These are phyloP conservation scores for Scaptomyza tumidula DNA, from an alignment of 2,888 invertebrate genomes.

Conservation along the genomic window DNA sequence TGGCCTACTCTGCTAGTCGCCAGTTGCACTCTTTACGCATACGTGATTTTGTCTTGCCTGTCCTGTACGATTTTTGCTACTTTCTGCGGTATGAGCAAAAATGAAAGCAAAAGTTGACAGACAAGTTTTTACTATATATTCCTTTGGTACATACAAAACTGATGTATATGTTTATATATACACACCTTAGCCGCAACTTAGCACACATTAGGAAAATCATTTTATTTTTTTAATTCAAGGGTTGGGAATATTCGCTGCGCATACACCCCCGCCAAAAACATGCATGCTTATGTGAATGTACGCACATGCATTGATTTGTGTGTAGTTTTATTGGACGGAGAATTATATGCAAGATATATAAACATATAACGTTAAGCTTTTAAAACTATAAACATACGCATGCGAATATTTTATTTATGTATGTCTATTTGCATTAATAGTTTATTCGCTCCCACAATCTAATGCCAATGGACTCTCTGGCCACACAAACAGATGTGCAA, in stretches of 20 bases:
- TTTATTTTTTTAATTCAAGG: constrained; percentile 52
- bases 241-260: constrained; percentile 44
- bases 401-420: constrained; percentile 7
- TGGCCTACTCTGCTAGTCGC: constrained; percentile 9
- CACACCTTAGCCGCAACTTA: constrained; percentile 6
- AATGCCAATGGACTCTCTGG: constrained; percentile 8
- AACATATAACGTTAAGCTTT: constrained; percentile 24
- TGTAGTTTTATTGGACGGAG: constrained; percentile 3
- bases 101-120: constrained; percentile 83
- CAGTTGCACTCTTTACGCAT: constrained; percentile 60
- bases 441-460: neutral
- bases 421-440: constrained; percentile 9
- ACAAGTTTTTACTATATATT: constrained; percentile 70
- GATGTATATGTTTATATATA: constrained; percentile 13
- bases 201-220: constrained; percentile 15
- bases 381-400: neutral
- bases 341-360: constrained; percentile 28
- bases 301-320: constrained; percentile 14
- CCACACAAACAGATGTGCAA: constrained; percentile 28
- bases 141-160: constrained; percentile 26
- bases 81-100: constrained; percentile 57
- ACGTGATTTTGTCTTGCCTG: constrained; percentile 68
- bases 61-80: constrained; percentile 62
- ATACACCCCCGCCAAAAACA: constrained; percentile 39
- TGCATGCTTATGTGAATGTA: neutral